Evolutionary conservation across 2,797 vertebrate species (phyloP).

Genomic region (Gobionotothen gibberifrons): DNA sequence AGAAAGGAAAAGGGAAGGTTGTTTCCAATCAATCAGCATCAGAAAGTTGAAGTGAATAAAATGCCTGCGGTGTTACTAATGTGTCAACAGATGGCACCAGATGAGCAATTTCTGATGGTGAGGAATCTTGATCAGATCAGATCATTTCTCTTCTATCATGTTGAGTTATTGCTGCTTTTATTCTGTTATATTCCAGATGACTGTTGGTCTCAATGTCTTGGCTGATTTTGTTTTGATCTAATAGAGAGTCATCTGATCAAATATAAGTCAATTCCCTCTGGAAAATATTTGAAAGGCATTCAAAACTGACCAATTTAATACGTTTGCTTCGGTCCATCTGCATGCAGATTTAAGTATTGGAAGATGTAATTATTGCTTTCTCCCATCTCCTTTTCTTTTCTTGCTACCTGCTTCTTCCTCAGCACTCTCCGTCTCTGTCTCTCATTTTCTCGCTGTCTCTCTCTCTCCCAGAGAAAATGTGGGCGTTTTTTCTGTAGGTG

Average conservation of each 20-base stretch:
- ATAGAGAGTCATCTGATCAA: not conserved
- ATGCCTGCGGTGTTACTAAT: constrained; percentile 34
- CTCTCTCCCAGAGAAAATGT: constrained; percentile 44
- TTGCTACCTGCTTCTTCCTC: constrained; percentile 19
- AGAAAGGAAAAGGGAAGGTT: not conserved
- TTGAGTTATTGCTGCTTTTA: constrained; percentile 4
- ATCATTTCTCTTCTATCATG: constrained; percentile 15
- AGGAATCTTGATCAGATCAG: not conserved
- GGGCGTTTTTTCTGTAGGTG: constrained; percentile 63
- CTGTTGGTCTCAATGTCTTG: constrained; percentile 6
- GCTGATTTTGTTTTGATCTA: constrained; percentile 9
- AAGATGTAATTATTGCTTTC: constrained; percentile 8
- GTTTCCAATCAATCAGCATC: not conserved
- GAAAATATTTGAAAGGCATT: not conserved
- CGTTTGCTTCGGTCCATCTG: constrained; percentile 12
- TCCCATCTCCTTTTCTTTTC: constrained; percentile 25
- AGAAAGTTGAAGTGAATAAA: not conserved
- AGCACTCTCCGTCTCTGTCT: constrained; percentile 8
- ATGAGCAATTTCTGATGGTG: constrained; percentile 26
- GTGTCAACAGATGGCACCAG: constrained; percentile 67
- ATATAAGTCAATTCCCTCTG: constrained; percentile 12
- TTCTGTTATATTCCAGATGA: constrained; percentile 24
- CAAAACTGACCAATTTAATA: not conserved
- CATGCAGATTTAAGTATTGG: too few species aligned
- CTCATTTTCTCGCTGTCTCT: constrained; percentile 1